These are phyloP conservation scores for Thelaira solivaga DNA, from an alignment of 2,888 invertebrate species.

Conservation along the genomic window DNA sequence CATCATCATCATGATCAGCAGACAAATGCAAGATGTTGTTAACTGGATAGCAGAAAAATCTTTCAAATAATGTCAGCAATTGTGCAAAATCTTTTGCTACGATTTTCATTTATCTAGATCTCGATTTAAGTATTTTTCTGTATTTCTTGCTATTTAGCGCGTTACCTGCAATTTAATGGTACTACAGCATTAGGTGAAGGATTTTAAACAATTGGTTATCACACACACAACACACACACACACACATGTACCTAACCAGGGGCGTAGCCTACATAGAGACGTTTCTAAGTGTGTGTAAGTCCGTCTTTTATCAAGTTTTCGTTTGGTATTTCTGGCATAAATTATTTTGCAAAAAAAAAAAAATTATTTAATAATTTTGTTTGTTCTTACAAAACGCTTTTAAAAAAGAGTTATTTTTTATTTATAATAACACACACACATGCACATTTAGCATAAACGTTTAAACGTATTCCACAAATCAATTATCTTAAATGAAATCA, in stretches of 20 bases:
- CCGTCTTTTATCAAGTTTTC: no score
- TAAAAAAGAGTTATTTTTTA: background rate
- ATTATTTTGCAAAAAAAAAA: background rate
- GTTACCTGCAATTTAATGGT: background rate
- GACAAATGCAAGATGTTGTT: conserved; percentile 39
- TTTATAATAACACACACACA: background rate
- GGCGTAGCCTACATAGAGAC: no score
- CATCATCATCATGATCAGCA: conserved; percentile 40
- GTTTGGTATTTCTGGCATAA: no score
- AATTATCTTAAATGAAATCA: conserved; percentile 39
- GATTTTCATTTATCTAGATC: conserved; percentile 31
- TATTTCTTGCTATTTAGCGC: background rate
- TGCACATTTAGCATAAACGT: no score
- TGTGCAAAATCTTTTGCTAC: conserved; percentile 22
- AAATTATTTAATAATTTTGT: background rate
- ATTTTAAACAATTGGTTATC: background rate
- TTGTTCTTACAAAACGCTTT: background rate
- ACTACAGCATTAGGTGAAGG: background rate
- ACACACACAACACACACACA: background rate
- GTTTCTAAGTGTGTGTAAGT: no score
- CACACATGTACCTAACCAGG: no score
- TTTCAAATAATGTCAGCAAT: conserved; percentile 37
- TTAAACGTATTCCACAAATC: background rate
- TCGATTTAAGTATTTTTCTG: background rate
- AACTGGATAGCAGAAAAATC: conserved; percentile 30